Evolutionary conservation across 2,888 invertebrate genomes (phyloP).

Genomic region (Girardia tigrina): DNA sequence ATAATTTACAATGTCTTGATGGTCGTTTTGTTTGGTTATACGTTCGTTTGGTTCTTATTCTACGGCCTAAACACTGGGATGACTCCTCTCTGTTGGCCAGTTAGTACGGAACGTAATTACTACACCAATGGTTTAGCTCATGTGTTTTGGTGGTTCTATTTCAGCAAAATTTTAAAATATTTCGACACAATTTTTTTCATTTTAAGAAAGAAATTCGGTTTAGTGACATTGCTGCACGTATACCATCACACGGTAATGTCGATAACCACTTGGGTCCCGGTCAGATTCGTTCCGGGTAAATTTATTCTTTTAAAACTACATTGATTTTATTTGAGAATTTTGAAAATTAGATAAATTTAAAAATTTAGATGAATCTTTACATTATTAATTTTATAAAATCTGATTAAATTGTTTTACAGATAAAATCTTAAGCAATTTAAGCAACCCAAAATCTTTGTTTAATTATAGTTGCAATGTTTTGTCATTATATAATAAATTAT

Average conservation of each 20-base stretch:
- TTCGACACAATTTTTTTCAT: conserved; percentile 11
- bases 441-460: too few relatives aligned
- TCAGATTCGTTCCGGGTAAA: background rate
- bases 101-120: background rate
- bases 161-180: background rate
- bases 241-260: background rate
- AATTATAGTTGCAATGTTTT: too few relatives aligned
- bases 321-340: too few relatives aligned
- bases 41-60: background rate
- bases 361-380: too few relatives aligned
- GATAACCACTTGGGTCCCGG: background rate
- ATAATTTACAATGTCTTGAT: conserved; percentile 25
- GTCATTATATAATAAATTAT: too few relatives aligned
- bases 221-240: background rate
- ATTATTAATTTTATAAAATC: too few relatives aligned
- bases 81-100: background rate
- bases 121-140: background rate
- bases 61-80: background rate
- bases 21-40: conserved; percentile 17
- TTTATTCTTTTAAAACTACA: too few relatives aligned
- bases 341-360: too few relatives aligned
- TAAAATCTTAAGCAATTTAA: too few relatives aligned
- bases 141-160: background rate
- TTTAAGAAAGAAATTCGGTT: background rate
- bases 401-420: too few relatives aligned